Percentiles rank a stretch among this genome's conserved stretches.
phyloP scores from a whole-genome alignment of 2,888 invertebrate species.

The Metallyticus violacea region DNA sequence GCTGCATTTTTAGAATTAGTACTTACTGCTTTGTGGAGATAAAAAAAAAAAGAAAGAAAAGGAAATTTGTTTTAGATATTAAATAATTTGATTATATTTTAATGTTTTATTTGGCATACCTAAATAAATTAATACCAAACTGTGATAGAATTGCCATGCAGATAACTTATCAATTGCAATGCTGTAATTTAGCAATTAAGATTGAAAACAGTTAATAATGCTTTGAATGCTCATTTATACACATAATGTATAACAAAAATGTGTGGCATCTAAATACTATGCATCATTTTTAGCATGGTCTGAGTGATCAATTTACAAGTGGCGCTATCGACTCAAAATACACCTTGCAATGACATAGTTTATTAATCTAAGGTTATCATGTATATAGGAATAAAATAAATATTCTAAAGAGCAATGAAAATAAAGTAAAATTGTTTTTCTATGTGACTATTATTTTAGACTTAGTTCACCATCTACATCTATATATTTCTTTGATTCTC shows the following conservation, averaged over 20 bases:
- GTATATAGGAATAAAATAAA: neutral
- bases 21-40: neutral
- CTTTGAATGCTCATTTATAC: neutral
- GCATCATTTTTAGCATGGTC: neutral
- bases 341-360: too few species aligned
- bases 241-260: neutral
- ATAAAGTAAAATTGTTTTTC: neutral
- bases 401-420: neutral
- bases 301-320: neutral
- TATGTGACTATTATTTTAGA: neutral
- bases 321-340: neutral
- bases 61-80: neutral
- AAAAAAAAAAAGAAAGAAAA: too few species aligned
- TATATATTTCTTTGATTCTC: too few species aligned
- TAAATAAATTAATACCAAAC: neutral
- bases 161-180: neutral
- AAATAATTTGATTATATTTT: neutral
- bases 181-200: neutral
- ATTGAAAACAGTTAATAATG: neutral
- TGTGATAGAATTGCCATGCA: neutral
- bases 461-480: too few species aligned
- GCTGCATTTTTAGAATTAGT: neutral
- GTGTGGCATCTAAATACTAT: neutral
- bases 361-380: neutral
- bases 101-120: neutral